Evolutionary conservation across 2,113 vertebrate genomes (phyloP).

Genomic region (Cinclus cinclus): DNA sequence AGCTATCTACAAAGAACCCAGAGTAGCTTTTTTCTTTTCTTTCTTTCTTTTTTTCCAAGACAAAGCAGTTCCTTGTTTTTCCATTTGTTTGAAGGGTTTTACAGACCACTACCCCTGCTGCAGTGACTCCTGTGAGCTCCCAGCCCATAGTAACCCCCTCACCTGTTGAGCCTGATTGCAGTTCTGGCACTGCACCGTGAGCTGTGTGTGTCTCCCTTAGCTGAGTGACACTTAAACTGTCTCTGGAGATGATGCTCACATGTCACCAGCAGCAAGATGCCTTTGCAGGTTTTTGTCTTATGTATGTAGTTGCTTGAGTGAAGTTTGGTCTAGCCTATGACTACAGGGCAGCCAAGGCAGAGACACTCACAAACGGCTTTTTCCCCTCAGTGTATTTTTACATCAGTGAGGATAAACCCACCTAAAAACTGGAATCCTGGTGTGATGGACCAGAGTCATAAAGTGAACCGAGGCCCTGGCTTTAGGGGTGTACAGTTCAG

Average conservation of each 20-base stretch:
- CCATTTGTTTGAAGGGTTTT: background rate
- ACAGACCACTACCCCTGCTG: accelerated
- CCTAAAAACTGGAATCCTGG: background rate
- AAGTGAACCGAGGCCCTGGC: background rate
- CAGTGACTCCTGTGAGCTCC: background rate
- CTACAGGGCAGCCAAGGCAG: background rate
- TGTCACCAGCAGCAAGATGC: background rate
- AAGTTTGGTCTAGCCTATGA: background rate
- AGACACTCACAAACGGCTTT: background rate
- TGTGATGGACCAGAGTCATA: background rate
- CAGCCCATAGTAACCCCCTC: background rate
- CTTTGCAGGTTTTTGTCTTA: background rate
- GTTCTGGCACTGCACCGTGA: accelerated
- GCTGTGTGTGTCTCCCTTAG: accelerated
- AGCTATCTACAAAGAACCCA: background rate
- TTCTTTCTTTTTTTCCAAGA: background rate
- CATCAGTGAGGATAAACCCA: background rate
- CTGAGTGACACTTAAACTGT: background rate
- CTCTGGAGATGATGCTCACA: accelerated
- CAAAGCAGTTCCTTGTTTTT: background rate
- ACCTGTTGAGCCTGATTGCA: background rate
- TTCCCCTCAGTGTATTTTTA: background rate
- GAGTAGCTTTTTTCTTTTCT: background rate
- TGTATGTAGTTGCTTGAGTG: background rate
- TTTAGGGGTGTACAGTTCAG: background rate